These are phyloP conservation scores for Listronotus oregonensis DNA, from an alignment of 1,140 invertebrate species.

Conservation along the genomic window DNA sequence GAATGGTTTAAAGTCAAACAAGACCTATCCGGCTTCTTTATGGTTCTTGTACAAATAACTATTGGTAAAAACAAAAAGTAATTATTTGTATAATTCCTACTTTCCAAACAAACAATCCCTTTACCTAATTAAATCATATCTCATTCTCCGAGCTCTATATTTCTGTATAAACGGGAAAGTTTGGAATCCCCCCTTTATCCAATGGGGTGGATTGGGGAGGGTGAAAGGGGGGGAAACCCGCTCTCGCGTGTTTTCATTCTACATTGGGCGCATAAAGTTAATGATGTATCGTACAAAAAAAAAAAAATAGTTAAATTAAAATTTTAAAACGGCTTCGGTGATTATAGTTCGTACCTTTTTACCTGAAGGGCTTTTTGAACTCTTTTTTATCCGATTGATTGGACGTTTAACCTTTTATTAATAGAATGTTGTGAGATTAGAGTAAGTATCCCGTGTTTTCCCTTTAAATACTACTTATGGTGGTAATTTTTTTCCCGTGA, in stretches of 20 bases:
- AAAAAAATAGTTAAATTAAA: background rate
- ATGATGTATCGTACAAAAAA: background rate
- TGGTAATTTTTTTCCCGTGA: background rate
- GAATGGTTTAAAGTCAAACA: too few relatives aligned
- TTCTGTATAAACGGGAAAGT: background rate
- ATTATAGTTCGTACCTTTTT: background rate
- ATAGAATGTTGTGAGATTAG: background rate
- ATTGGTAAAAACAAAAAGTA: too few relatives aligned
- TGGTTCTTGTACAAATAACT: too few relatives aligned
- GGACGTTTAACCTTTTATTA: background rate
- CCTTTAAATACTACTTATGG: background rate
- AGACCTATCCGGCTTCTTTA: too few relatives aligned
- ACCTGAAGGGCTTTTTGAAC: too few relatives aligned
- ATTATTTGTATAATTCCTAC: too few relatives aligned
- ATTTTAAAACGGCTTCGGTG: conserved; percentile 3
- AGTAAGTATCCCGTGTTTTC: conserved; percentile 7
- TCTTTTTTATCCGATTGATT: too few relatives aligned
- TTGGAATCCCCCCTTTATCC: background rate
- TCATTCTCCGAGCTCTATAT: conserved; percentile 4
- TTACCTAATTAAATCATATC: conserved; percentile 16
- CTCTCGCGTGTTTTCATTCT: conserved; percentile 1
- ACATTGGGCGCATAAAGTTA: background rate
- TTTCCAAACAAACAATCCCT: background rate
- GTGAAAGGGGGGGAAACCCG: conserved; percentile 9
- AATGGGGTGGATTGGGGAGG: conserved; percentile 17